Conservation (phyloP, 2,888 invertebrate genomes). For the Cenopis cana region DNA sequence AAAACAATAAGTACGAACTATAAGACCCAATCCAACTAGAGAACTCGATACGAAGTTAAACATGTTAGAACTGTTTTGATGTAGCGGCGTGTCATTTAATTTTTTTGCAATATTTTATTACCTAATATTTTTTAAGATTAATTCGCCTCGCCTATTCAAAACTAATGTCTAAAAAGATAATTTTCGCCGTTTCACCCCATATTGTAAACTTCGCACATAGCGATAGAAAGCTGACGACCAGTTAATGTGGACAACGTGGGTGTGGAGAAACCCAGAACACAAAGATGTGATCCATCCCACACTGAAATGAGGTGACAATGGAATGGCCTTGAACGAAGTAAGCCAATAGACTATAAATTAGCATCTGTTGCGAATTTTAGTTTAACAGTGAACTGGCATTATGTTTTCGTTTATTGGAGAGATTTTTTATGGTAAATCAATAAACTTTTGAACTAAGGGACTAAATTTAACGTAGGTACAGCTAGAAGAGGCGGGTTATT, state of each 20-base stretch:
- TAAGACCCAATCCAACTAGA: too few relatives aligned
- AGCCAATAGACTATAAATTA: conserved; percentile 28
- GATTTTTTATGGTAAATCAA: conserved; percentile 17
- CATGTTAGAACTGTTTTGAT: too few relatives aligned
- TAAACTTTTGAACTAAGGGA: conserved; percentile 28
- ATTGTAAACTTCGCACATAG: conserved; percentile 14
- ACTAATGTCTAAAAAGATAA: conserved; percentile 1
- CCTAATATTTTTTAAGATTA: neutral
- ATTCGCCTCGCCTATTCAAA: neutral
- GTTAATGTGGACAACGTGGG: conserved; percentile 10
- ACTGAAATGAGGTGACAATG: conserved; percentile 18
- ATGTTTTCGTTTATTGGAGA: conserved; percentile 12
- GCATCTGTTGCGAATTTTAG: conserved; percentile 14
- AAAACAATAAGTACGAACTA: too few relatives aligned
- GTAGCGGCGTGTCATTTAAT: too few relatives aligned
- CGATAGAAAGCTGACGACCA: conserved; percentile 26
- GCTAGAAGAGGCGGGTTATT: too few relatives aligned
- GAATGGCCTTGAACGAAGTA: conserved; percentile 33
- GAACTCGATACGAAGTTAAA: too few relatives aligned
- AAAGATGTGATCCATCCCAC: conserved; percentile 22
- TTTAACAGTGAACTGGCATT: conserved; percentile 26
- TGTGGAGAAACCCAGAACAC: conserved; percentile 16
- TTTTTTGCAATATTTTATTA: too few relatives aligned
- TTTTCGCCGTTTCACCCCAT: conserved; percentile 14
- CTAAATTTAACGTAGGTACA: neutral